These are phyloP conservation scores for Pegoplata infirma DNA, from an alignment of 2,888 invertebrate genomes.

Conservation along the genomic window DNA sequence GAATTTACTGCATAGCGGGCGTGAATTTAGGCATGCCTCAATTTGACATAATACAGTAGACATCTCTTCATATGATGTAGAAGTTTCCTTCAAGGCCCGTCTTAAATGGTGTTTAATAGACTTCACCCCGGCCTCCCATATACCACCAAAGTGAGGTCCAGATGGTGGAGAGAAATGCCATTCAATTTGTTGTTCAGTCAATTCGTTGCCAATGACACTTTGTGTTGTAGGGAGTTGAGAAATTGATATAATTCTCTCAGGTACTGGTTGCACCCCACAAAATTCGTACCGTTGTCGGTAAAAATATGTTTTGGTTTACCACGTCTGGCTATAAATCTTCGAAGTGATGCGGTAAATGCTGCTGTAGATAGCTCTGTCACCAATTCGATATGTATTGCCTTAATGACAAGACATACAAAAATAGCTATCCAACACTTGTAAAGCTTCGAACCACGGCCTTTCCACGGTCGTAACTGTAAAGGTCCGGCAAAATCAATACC, in stretches of 20 bases:
- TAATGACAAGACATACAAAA: constrained; percentile 38
- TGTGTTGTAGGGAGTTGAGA: not conserved
- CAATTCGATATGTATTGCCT: constrained; percentile 39
- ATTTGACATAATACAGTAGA: constrained; percentile 38
- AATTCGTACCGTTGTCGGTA: not conserved
- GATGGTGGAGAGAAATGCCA: constrained; percentile 1
- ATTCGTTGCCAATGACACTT: not conserved
- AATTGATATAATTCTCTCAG: not conserved
- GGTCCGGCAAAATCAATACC: constrained; percentile 66
- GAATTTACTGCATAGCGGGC: not conserved
- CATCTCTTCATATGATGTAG: constrained; percentile 32
- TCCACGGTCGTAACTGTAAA: constrained; percentile 48
- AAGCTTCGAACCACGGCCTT: constrained; percentile 61
- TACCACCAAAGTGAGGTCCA: constrained; percentile 35
- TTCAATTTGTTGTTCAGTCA: not conserved
- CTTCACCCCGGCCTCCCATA: constrained; percentile 38
- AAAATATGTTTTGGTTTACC: not conserved
- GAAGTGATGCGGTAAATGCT: constrained; percentile 66
- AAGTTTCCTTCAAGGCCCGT: constrained; percentile 20
- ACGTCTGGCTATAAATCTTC: constrained; percentile 63
- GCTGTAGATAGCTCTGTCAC: constrained; percentile 56
- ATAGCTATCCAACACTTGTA: constrained; percentile 64
- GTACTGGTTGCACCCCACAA: constrained; percentile 1
- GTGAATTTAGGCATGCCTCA: constrained; percentile 10
- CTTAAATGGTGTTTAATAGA: constrained; percentile 30